Evolutionary conservation across 2,888 invertebrate genomes (phyloP).

Genomic region (Shargacucullia verbasci): DNA sequence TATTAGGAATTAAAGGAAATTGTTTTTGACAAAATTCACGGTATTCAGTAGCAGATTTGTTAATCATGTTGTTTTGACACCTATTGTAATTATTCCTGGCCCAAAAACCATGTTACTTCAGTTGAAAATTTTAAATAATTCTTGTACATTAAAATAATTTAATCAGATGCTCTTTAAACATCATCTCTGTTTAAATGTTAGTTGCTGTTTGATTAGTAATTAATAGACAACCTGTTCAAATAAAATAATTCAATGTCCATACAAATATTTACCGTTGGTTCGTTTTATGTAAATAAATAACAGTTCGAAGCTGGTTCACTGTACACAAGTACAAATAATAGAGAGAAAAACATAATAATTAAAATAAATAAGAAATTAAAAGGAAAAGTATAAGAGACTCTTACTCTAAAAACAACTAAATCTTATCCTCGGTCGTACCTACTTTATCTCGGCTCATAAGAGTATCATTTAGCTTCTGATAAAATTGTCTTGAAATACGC

Average conservation of each 20-base stretch:
- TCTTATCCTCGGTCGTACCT: too few species aligned
- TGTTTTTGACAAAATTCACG: conserved; percentile 17
- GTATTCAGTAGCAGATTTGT: conserved; percentile 9
- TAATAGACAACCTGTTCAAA: conserved; percentile 29
- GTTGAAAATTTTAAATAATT: too few species aligned
- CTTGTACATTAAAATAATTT: neutral
- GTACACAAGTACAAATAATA: neutral
- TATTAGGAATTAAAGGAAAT: conserved; percentile 1
- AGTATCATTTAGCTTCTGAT: too few species aligned
- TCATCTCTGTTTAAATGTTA: conserved; percentile 1
- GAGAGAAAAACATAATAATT: too few species aligned
- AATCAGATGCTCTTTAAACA: conserved; percentile 16
- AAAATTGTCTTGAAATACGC: too few species aligned
- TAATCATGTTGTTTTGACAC: conserved; percentile 25
- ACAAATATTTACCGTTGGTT: conserved; percentile 22
- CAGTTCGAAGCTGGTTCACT: neutral
- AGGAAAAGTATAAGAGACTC: too few species aligned
- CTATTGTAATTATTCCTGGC: neutral
- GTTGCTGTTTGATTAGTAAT: conserved; percentile 19
- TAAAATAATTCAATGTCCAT: conserved; percentile 8
- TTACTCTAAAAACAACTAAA: too few species aligned
- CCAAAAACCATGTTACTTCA: too few species aligned
- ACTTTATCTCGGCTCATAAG: too few species aligned
- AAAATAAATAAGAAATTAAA: too few species aligned
- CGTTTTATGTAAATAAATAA: neutral